Evolutionary conservation across 2,797 vertebrate genomes (phyloP), one percentile per base, ranked within the genome.

Genomic region (Clarias pachynema): DNA sequence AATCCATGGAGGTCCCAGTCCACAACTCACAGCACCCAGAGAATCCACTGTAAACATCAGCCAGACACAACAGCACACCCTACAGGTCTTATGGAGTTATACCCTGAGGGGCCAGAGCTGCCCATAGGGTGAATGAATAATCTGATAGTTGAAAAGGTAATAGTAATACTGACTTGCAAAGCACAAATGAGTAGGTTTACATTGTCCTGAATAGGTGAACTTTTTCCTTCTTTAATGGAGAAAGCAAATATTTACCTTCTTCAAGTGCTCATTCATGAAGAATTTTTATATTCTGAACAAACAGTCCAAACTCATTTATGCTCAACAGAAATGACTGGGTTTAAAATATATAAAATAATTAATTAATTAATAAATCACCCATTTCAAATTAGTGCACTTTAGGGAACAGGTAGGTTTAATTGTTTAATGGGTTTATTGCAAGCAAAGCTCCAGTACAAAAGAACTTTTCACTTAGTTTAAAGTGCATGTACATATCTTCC

Each of bases 361-460:
- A 49, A 49, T 53, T 6, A 24, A 20, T 60, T 24, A 60, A 10
- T 10, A 24, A 12, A 44, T n/a, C 14, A n/a, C 29, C 3, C 18
- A 16, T 16, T 59, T 79, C 1, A 44, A 62, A 85, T 34, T 4
- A 79, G 14, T 63, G 24, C 14, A 66, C 66, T 49, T 34, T 29
- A 72, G 53, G 7, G 87, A 62, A 72, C 84, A 73, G 29, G 6
- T 6, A 73, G 10, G 24, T 15, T 31, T 16, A 70, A n/a, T 66
- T 66, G 44, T 83, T 84, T 59, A 81, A 73, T 82, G 82, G 63
- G 31, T 88, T 87, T 90, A 88, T 90, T 90, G 89, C 89, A 86
- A 85, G 86, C 89, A 81, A 86, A 87, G 89, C 65, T 85, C 82
- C 68, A 83, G 59, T 84, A 84, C 79, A 87, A 85, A 84, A 86